phyloP scores from a whole-genome alignment of 2,888 invertebrate species.

The Eristalinus aeneus region DNA sequence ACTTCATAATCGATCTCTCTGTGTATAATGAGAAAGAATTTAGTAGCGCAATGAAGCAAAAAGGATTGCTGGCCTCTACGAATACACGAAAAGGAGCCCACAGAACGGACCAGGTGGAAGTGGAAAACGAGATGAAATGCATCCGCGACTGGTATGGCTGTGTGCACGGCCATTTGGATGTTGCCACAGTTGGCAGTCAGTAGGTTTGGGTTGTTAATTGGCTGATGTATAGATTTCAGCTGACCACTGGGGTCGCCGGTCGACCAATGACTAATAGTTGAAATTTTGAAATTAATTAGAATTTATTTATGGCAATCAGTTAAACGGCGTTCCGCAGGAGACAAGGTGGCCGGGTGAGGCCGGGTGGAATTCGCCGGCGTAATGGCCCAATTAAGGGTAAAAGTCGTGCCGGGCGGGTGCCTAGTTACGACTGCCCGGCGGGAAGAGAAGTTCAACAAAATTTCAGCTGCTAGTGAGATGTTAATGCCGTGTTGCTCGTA shows the following conservation, averaged over 20 bases:
- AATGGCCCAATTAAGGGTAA: background rate
- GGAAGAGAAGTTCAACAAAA: background rate
- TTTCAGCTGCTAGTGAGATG: background rate
- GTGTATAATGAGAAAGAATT: conserved; percentile 61
- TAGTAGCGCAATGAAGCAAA: conserved; percentile 16
- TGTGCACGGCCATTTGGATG: conserved; percentile 23
- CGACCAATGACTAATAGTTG: conserved; percentile 43
- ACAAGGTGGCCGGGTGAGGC: no score
- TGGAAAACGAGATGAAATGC: conserved; percentile 6
- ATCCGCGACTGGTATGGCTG: conserved; percentile 7
- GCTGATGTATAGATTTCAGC: conserved; percentile 57
- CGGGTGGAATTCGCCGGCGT: background rate
- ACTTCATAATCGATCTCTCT: conserved; percentile 65
- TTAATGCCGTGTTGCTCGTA: background rate
- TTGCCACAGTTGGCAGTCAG: background rate
- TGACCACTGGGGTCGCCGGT: conserved; percentile 41
- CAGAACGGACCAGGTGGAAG: background rate
- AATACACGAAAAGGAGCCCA: background rate
- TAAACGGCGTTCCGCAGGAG: background rate
- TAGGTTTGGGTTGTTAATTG: conserved; percentile 49
- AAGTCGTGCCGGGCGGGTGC: background rate
- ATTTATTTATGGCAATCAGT: conserved; percentile 35
- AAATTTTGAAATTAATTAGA: conserved; percentile 51
- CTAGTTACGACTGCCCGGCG: background rate
- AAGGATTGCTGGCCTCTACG: background rate